A percentile compares a stretch with the other conserved stretches of the same genome.
Evolutionary conservation across 2,797 vertebrate genomes (phyloP).

Genomic region (Pangasius krempfi): DNA sequence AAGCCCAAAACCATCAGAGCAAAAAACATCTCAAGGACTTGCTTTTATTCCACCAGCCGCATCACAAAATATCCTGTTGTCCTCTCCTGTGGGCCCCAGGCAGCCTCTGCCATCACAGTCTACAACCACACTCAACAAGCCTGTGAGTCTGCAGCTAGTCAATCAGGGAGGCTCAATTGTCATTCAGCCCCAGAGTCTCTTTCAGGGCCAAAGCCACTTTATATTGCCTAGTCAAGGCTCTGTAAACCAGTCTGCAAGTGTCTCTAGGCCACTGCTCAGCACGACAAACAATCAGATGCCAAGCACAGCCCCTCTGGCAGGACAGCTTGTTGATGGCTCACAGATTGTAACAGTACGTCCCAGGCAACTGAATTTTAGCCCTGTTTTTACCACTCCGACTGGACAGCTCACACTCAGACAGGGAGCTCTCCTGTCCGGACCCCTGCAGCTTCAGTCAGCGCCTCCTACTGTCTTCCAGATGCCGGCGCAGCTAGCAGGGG

Average conservation of each 20-base stretch:
- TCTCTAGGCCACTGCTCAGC: slow-evolving; percentile 68
- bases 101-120: slow-evolving; percentile 56
- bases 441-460: slow-evolving; percentile 76
- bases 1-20: slow-evolving; percentile 76
- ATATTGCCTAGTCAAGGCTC: slow-evolving; percentile 77
- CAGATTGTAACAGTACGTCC: slow-evolving; percentile 78
- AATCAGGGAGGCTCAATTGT: slow-evolving; percentile 80
- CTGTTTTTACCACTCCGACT: slow-evolving; percentile 75
- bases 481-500: slow-evolving; percentile 75
- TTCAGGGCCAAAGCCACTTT: slow-evolving; percentile 80
- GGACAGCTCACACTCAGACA: slow-evolving; percentile 78
- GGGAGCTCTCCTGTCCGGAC: slow-evolving; percentile 76
- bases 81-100: slow-evolving; percentile 67
- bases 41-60: slow-evolving; percentile 73
- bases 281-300: slow-evolving; percentile 64
- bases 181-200: slow-evolving; percentile 80
- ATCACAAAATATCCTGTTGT: slow-evolving; percentile 75
- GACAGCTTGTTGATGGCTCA: slow-evolving; percentile 74
- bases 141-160: slow-evolving; percentile 77
- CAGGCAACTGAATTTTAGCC: slow-evolving; percentile 80
- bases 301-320: slow-evolving; percentile 61
- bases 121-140: slow-evolving; percentile 69
- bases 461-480: slow-evolving; percentile 80
- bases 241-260: slow-evolving; percentile 67
- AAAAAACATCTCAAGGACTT: slow-evolving; percentile 71